A percentile compares a stretch with the other conserved stretches of the same genome.
Conservation (phyloP, 2,888 invertebrate genomes). For the Drosophila nr. medialis region DNA sequence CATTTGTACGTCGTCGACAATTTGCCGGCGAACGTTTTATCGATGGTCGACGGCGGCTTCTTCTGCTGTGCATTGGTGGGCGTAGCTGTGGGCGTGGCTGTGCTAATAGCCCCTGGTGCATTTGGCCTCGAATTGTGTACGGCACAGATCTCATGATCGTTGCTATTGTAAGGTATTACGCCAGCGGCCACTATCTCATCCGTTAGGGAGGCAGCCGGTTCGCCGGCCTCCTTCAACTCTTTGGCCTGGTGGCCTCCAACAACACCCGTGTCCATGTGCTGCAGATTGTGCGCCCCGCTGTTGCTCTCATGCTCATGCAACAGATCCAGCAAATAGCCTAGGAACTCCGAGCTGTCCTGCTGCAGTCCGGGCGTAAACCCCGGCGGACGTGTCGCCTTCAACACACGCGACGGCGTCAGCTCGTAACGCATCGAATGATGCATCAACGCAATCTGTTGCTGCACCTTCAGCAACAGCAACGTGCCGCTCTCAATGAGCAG, state of each 20-base stretch:
- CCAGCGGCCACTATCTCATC: conserved; percentile 60
- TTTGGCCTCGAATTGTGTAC: conserved; percentile 26
- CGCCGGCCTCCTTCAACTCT: conserved; percentile 12
- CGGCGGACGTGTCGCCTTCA: conserved; percentile 89
- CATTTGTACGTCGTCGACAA: conserved; percentile 91
- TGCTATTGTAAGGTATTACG: conserved; percentile 65
- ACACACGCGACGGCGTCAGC: conserved; percentile 90
- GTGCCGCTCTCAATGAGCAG: conserved; percentile 86
- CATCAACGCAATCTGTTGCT: conserved; percentile 90
- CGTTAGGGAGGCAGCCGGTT: conserved; percentile 6
- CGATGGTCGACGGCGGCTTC: conserved; percentile 83
- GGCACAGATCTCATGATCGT: conserved; percentile 52
- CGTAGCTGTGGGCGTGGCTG: conserved; percentile 49
- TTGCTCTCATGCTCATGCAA: conserved; percentile 90
- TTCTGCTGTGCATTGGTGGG: conserved; percentile 39
- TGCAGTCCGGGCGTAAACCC: conserved; percentile 92
- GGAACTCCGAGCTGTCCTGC: conserved; percentile 95
- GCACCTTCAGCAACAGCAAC: conserved; percentile 88
- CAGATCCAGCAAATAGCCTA: conserved; percentile 87
- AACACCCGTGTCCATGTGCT: conserved; percentile 23
- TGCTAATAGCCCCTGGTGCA: conserved; percentile 16
- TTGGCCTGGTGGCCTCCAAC: conserved; percentile 14
- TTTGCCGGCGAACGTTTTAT: conserved; percentile 91
- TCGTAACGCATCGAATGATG: conserved; percentile 88
- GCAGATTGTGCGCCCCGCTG: conserved; percentile 36